Evolutionary conservation across 2,888 invertebrate species (phyloP), one percentile per base, ranked within the genome.

Genomic region (Stenolophus ochropezus): DNA sequence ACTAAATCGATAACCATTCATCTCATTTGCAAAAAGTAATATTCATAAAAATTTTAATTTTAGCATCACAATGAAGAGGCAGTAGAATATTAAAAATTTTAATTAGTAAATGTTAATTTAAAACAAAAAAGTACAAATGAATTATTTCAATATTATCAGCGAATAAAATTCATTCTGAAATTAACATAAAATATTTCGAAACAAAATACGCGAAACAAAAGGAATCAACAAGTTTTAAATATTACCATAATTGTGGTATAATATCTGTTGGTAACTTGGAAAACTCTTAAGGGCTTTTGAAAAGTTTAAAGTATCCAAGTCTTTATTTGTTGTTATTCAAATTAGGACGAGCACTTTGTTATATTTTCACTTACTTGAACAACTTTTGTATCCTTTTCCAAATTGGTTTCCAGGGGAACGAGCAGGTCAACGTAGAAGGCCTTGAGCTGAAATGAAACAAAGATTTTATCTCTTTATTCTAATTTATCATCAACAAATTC

Each of bases 301-400:
- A 75, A 53, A 25, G 18, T 75, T 75, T 75, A 53, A 75, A 53
- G 49, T 21, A 49, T 47, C 47, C 14, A 49, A 74, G 75, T 27
- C 53, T 74, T 74, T 71, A 71, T 71, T 71, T 71, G 71, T 71
- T 71, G 18, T 47, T 71, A 71, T 71, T 71, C 33, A 71, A 71
- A 71, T 42, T 14, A 42, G 71, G 4, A 11, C 20, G 21, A 71
- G 23, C 61, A 61, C 14, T 27, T 61, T 23, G 61, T 61, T 21
- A 61, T 61, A 61, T 33, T 85, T 85, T 69, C 65, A 90, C 91
- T 91, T 90, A 95, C 95, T 93, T 96, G 95, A 84, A 96, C 95
- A 86, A 97, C 96, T 93, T 97, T 97, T 83, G 96, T 96, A 90
- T 97, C 97, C 89, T 97, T 97, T 90, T 97, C 97, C 88, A 97